Evolutionary conservation across 2,797 vertebrate species (phyloP), one percentile per base, ranked within the genome.

Genomic region (Helicolenus hilgendorfi): DNA sequence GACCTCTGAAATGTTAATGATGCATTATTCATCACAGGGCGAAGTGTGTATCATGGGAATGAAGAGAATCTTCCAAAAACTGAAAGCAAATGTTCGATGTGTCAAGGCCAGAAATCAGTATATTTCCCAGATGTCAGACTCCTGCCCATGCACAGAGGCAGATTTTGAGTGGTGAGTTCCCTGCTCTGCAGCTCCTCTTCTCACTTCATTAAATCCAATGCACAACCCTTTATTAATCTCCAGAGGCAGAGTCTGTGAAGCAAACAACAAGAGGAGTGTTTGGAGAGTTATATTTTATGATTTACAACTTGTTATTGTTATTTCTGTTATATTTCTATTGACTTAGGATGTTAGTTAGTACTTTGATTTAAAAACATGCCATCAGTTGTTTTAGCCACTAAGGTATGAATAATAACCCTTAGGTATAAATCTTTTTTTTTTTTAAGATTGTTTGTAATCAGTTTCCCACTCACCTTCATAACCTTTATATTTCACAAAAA

Each of bases 31-130:
- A 95, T 97, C 85, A 94, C 93, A 97, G 96, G 96, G 91, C 0
- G 93, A 96, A 96, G 98, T 98, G 14, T 99, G 98, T 95, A 99
- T 99, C 95, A 99, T 99, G 98, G 98, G 98, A 91, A 98, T 98
- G 83, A 99, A 98, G 91, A 98, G 98, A 90, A 97, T 98, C 93
- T 98, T 98, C 95, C 98, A 96, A 96, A 99, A 98, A 92, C 97
- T 98, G 83, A 98, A 98, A 94, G 98, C 98, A 22, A 98, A 98
- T 85, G 95, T 96, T 89, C 98, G 97, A 77, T 99, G 98, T 94
- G 98, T 99, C 97, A 98, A 98, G 94, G 98, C 98, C 92, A 98
- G 96, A 90, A 96, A 97, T 94, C 98, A 98, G 0, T 98, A 98
- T 8, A 97, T 98, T 81, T 97, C 97, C 13, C 98, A 98, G 97